Conservation (phyloP, 2,797 vertebrate species). For the Clamator glandarius region DNA sequence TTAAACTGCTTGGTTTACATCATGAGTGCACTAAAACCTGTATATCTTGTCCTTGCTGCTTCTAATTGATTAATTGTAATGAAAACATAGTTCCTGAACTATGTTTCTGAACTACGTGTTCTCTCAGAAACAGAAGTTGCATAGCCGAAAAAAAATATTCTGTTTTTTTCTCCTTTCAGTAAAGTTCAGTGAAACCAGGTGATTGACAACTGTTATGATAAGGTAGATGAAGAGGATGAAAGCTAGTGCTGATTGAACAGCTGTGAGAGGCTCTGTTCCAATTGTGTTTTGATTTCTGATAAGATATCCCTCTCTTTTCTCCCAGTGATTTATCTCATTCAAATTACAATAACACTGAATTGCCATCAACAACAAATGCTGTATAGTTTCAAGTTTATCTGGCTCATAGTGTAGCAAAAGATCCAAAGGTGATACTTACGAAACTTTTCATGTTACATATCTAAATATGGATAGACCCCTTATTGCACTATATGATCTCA, state of each 20-base stretch:
- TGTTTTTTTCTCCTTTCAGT: neutral
- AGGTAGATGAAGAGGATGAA: slow-evolving; percentile 50
- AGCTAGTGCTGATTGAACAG: slow-evolving; percentile 62
- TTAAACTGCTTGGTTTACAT: slow-evolving; percentile 46
- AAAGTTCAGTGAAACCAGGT: slow-evolving; percentile 19
- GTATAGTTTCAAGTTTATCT: slow-evolving; percentile 48
- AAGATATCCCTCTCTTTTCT: slow-evolving; percentile 61
- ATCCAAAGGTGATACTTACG: neutral
- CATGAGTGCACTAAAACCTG: neutral
- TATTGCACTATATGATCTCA: neutral
- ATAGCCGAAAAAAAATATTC: neutral
- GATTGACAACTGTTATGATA: slow-evolving; percentile 62
- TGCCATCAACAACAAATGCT: slow-evolving; percentile 57
- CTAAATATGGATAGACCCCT: slow-evolving; percentile 9
- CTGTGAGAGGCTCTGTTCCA: slow-evolving; percentile 58
- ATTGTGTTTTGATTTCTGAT: slow-evolving; percentile 70
- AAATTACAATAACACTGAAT: slow-evolving; percentile 56
- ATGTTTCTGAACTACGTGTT: neutral
- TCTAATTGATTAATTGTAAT: neutral
- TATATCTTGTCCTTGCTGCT: slow-evolving; percentile 37
- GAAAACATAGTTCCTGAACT: neutral
- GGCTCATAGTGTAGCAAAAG: neutral
- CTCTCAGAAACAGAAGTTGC: slow-evolving; percentile 1
- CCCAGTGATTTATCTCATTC: slow-evolving; percentile 48
- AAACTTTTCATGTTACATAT: slow-evolving; percentile 15